Conservation (phyloP, 2,888 invertebrate species). For the Drosophila leonis region DNA sequence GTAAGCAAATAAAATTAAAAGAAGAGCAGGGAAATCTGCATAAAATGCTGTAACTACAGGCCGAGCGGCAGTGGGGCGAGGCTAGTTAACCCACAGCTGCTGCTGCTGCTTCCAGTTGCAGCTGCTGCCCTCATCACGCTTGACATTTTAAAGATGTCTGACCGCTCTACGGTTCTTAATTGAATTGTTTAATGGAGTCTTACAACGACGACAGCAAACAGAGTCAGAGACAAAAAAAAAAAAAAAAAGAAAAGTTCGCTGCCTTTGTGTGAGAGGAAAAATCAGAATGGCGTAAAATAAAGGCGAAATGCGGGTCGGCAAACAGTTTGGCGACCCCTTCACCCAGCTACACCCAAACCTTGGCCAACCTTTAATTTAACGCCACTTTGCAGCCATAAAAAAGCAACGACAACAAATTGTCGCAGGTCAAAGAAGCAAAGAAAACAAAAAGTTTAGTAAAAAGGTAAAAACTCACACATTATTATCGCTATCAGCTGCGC, state of each 20-base stretch:
- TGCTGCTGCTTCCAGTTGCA: not conserved
- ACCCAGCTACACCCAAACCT: not conserved
- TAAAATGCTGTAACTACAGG: slow-evolving; percentile 74
- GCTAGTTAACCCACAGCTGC: not conserved
- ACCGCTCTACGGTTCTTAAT: slow-evolving; percentile 54
- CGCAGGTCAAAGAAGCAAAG: slow-evolving; percentile 24
- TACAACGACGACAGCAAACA: slow-evolving; percentile 49
- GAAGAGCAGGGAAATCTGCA: slow-evolving; percentile 60
- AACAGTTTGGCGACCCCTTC: slow-evolving; percentile 25
- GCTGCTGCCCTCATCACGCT: slow-evolving; percentile 28
- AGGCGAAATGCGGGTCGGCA: slow-evolving; percentile 69
- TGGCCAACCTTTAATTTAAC: slow-evolving; percentile 69
- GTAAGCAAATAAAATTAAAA: slow-evolving; percentile 41
- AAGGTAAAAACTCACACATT: slow-evolving; percentile 62
- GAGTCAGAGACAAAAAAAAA: not conserved
- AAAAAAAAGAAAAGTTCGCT: not conserved
- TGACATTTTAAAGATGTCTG: slow-evolving; percentile 72
- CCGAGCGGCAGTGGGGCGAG: slow-evolving; percentile 17
- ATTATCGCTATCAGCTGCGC: slow-evolving; percentile 55
- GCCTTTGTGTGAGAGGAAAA: slow-evolving; percentile 53
- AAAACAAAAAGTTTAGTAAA: slow-evolving; percentile 10
- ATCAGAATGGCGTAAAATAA: slow-evolving; percentile 77
- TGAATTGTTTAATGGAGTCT: slow-evolving; percentile 82
- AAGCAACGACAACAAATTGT: slow-evolving; percentile 66
- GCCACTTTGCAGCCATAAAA: slow-evolving; percentile 73